phyloP scores from a whole-genome alignment of 2,888 invertebrate genomes.

The Fragum fragum region DNA sequence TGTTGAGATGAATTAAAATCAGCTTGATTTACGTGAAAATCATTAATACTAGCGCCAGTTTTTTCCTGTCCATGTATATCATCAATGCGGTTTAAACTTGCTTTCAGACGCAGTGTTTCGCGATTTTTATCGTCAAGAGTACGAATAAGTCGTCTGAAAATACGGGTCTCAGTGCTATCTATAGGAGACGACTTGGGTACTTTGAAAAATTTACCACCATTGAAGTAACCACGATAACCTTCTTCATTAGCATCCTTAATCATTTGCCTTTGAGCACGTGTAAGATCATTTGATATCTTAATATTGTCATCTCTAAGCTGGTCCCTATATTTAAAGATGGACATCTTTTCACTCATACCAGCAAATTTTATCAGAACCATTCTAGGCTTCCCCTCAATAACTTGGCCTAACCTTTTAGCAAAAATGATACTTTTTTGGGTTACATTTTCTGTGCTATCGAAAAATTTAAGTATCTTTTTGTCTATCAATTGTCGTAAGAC shows the following conservation, averaged over 20 bases:
- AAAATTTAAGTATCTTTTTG: not conserved
- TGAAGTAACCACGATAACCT: not conserved
- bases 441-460: not conserved
- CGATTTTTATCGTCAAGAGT: not conserved
- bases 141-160: not conserved
- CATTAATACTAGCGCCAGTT: no score
- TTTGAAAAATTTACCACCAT: not conserved
- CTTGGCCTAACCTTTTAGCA: not conserved
- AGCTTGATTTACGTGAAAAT: not conserved
- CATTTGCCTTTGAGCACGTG: not conserved
- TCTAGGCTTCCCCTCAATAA: not conserved
- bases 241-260: not conserved
- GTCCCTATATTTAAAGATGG: not conserved
- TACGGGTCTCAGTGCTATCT: no score
- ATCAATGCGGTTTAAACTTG: not conserved
- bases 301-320: not conserved
- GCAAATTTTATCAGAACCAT: not conserved
- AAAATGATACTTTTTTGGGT: not conserved
- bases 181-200: not conserved
- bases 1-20: not conserved
- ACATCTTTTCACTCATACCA: not conserved
- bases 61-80: not conserved
- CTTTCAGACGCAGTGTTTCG: not conserved
- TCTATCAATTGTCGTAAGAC: not conserved
- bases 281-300: not conserved